A percentile compares a stretch with the other conserved stretches of the same genome.
These are phyloP conservation scores for Trypoxylus dichotomus DNA, from an alignment of 1,140 invertebrate genomes.

Conservation along the genomic window DNA sequence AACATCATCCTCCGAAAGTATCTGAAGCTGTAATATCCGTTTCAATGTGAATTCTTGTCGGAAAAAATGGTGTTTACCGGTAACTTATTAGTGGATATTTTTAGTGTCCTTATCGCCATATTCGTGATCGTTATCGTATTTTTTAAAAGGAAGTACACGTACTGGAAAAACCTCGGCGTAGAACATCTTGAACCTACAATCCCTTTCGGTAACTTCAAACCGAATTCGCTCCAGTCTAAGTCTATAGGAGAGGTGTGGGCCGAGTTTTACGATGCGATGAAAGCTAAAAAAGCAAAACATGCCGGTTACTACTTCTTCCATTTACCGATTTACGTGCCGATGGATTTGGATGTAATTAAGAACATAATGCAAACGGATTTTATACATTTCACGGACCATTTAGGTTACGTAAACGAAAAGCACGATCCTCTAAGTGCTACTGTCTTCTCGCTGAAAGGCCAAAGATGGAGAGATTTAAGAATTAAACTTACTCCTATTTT, in stretches of 20 bases:
- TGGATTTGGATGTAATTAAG: slow-evolving; percentile 64
- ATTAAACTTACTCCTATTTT: slow-evolving; percentile 58
- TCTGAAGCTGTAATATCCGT: no score
- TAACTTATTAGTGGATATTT: neutral
- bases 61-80: no score
- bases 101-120: neutral
- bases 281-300: slow-evolving; percentile 40
- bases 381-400: slow-evolving; percentile 56
- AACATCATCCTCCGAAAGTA: no score
- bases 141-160: slow-evolving; percentile 14
- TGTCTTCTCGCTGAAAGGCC: slow-evolving; percentile 57
- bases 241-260: slow-evolving; percentile 44
- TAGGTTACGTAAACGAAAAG: slow-evolving; percentile 54
- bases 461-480: slow-evolving; percentile 56
- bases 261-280: slow-evolving; percentile 40
- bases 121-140: neutral
- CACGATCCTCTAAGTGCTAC: slow-evolving; percentile 58
- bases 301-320: slow-evolving; percentile 56
- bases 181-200: slow-evolving; percentile 17
- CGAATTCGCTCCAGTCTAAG: slow-evolving; percentile 42
- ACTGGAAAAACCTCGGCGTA: slow-evolving; percentile 31
- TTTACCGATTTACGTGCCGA: slow-evolving; percentile 54
- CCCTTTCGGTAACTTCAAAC: slow-evolving; percentile 33
- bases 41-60: no score
- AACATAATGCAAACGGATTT: slow-evolving; percentile 59